A percentile compares a stretch with the other conserved stretches of the same genome.
phyloP scores from a whole-genome alignment of 1,140 invertebrate species.

The Steinernema feltiae region DNA sequence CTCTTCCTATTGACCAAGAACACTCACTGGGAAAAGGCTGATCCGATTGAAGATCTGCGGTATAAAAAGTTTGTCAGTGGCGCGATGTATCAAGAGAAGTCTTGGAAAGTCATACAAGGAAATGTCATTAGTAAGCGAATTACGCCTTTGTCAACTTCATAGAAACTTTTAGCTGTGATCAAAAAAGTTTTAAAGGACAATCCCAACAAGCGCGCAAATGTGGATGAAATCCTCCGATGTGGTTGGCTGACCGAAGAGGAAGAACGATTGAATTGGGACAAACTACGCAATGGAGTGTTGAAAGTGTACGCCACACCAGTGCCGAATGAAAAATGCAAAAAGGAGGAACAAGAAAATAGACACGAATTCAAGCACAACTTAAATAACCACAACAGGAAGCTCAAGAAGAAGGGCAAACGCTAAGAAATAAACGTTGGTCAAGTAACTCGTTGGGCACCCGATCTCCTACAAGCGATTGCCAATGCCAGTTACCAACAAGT shows the following conservation, averaged over 20 bases:
- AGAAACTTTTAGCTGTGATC: background rate
- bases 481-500: too few relatives aligned
- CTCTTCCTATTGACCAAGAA: slow-evolving; percentile 72
- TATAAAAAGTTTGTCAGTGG: background rate
- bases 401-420: background rate
- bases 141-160: background rate
- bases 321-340: background rate
- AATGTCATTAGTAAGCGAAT: background rate
- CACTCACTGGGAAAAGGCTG: background rate
- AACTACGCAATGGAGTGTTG: background rate
- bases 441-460: background rate
- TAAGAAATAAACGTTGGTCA: background rate
- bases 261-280: background rate
- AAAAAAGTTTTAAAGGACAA: background rate
- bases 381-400: background rate
- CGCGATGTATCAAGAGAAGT: background rate
- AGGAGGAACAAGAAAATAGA: background rate
- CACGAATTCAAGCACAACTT: background rate
- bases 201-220: background rate
- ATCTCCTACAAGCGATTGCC: too few relatives aligned
- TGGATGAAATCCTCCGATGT: background rate
- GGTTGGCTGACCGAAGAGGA: background rate
- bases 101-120: background rate
- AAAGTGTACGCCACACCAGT: background rate
- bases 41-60: background rate